Base-by-base conservation (phyloP, 1,140 invertebrate species). In the Drosophila suzukii region DNA sequence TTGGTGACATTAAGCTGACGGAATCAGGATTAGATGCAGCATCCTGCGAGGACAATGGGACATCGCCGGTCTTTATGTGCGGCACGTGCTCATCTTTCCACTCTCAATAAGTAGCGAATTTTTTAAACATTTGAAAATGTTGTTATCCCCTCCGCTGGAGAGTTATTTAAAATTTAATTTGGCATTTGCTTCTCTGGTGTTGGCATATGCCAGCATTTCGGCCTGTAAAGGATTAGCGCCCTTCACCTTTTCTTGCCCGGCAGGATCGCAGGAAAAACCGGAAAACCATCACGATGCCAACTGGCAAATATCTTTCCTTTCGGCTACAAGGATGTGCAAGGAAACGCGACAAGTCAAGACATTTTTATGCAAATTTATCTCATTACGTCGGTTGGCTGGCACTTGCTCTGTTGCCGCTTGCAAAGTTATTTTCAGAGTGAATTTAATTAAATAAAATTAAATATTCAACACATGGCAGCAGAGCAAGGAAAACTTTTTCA, bases 321-420 rank as follows among this genome's bases (percentile, higher is more conserved):
- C 81, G 67, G 81, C 65, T 54, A 85, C 82, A 85, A 71, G 65
- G 65, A 36, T 50, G 17, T 58, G 30, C 13, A 8, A 27, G 27
- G 50, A 62, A 50, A 41, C 15, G 43, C 20, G 51, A 68, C 61
- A 61, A 78, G 65, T 46, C 73, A 71, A 63, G 51, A 66, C 65
- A 89, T 90, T 81, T 89, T 89, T 89, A 89, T 89, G 84, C 84
- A 89, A 89, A 89, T 89, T 81, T 84, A 75, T 89, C 77, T 89
- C 85, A 89, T 88, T 88, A 89, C 84, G 58, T 12, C 4, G 44
- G 1, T 10, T 30, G 65, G 55, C 30, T 36, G 70, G 44, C 49
- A 61, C 57, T 74, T 78, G 57, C 67, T 34, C 7, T 78, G 57
- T 68, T 63, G 74, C 56, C 63, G 63, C 53, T 68, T 58, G 60